A percentile compares a stretch with the other conserved stretches of the same genome.
These are phyloP conservation scores for Dasypogon diadema DNA, from an alignment of 2,888 invertebrate genomes.

Conservation along the genomic window DNA sequence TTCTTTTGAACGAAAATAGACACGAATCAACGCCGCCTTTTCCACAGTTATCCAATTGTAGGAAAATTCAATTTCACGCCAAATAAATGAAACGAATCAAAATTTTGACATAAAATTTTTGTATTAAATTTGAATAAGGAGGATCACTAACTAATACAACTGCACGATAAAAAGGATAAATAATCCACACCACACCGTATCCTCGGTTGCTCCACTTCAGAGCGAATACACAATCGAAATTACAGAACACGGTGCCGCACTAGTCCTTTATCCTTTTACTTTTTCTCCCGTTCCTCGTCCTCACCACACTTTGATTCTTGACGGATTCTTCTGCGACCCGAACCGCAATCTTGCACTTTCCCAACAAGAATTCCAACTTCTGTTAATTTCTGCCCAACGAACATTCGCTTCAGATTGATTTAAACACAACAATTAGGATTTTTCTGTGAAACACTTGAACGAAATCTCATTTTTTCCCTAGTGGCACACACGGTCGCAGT, in stretches of 20 bases:
- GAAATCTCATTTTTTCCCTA: constrained; percentile 14
- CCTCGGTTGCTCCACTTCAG: not conserved
- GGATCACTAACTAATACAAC: constrained; percentile 42
- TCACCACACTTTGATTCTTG: not conserved
- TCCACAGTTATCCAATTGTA: not conserved
- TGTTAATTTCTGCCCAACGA: not conserved
- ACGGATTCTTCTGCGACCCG: not conserved
- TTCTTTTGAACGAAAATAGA: not conserved
- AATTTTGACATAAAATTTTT: constrained; percentile 41
- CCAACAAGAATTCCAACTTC: not conserved
- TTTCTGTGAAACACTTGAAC: constrained; percentile 10
- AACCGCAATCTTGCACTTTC: constrained; percentile 2
- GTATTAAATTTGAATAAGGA: constrained; percentile 33
- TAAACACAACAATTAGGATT: constrained; percentile 5
- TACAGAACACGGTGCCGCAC: constrained; percentile 23
- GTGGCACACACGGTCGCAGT: constrained; percentile 21
- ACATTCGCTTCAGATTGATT: not conserved
- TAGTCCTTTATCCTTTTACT: constrained; percentile 26
- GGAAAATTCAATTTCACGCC: not conserved
- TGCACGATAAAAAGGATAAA: constrained; percentile 11
- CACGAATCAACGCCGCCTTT: no score
- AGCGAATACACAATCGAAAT: constrained; percentile 19
- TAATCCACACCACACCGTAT: constrained; percentile 5
- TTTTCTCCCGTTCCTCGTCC: constrained; percentile 23
- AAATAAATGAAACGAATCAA: constrained; percentile 1